These are phyloP conservation scores for Melolontha melolontha DNA, from an alignment of 2,888 invertebrate species.

Conservation along the genomic window DNA sequence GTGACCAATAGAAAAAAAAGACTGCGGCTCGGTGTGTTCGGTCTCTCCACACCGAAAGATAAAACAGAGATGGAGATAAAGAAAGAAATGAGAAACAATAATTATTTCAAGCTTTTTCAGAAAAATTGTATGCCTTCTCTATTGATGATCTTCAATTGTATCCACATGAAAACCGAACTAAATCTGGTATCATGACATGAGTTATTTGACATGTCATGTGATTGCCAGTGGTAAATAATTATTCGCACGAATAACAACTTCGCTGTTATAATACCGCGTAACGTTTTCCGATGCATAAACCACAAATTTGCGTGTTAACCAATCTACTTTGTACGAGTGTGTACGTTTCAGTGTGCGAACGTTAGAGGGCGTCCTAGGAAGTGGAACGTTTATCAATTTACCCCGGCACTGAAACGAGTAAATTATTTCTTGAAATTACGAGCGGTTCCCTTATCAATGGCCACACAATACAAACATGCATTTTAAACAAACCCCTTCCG, in stretches of 20 bases:
- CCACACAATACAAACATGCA: conserved; percentile 34
- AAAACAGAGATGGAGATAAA: no score
- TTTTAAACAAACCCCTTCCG: conserved; percentile 1
- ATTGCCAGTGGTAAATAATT: conserved; percentile 26
- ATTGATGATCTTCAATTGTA: no score
- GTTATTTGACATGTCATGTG: conserved; percentile 29
- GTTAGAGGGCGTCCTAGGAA: conserved; percentile 46
- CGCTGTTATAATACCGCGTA: conserved; percentile 11
- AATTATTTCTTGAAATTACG: conserved; percentile 43
- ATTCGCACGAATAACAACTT: conserved; percentile 25
- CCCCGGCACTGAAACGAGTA: conserved; percentile 47
- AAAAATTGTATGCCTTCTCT: no score
- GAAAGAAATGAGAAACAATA: no score
- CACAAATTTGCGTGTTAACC: conserved; percentile 31
- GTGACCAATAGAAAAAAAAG: no score
- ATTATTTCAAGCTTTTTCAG: no score
- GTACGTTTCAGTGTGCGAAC: conserved; percentile 10
- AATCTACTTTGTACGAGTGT: conserved; percentile 18
- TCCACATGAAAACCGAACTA: no score
- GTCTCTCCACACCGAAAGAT: no score
- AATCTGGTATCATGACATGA: not conserved
- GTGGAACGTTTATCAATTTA: conserved; percentile 57
- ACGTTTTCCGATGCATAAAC: conserved; percentile 33
- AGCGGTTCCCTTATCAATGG: conserved; percentile 31
- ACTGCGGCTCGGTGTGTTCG: no score